A percentile compares a stretch with the other conserved stretches of the same genome.
Evolutionary conservation across 2,113 vertebrate species (phyloP).

Genomic region (Theropithecus gelada): DNA sequence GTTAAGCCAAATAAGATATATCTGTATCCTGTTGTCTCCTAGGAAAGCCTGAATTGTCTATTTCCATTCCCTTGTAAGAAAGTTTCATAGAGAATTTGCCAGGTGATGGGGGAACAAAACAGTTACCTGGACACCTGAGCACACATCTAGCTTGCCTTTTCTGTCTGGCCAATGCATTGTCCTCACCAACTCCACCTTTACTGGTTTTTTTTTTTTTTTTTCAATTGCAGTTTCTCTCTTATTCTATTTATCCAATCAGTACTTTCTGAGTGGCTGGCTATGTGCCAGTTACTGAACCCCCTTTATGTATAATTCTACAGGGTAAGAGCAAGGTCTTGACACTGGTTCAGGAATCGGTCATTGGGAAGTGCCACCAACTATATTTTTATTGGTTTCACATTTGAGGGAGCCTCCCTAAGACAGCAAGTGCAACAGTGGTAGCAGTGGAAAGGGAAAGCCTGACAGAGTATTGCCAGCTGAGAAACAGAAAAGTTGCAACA

Average conservation of each 20-base stretch:
- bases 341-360: background rate
- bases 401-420: background rate
- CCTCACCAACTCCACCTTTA: background rate
- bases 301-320: background rate
- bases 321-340: background rate
- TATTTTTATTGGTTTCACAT: constrained; percentile 37
- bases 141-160: background rate
- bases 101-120: background rate
- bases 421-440: background rate
- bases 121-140: background rate
- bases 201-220: background rate
- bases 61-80: background rate
- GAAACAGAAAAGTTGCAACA: background rate
- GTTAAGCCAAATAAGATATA: constrained; percentile 30
- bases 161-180: background rate
- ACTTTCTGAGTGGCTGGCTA: background rate
- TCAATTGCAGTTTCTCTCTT: background rate
- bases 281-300: background rate
- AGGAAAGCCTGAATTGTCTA: background rate
- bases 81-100: background rate
- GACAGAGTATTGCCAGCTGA: background rate
- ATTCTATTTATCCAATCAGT: background rate
- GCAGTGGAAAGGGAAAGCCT: background rate
- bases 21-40: background rate
- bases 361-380: background rate